phyloP scores from a whole-genome alignment of 2,113 vertebrate species.

The Tor tambroides region DNA sequence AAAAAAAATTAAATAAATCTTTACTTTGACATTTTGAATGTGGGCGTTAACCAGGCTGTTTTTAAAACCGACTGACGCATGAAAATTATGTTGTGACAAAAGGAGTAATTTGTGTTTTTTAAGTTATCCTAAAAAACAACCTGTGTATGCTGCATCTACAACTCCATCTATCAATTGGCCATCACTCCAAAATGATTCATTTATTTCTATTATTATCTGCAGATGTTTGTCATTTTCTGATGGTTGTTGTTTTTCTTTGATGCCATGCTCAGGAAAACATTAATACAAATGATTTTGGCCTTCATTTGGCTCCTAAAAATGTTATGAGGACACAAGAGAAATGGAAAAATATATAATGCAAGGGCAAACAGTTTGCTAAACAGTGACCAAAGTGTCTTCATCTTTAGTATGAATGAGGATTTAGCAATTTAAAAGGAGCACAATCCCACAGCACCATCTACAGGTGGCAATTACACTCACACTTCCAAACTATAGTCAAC shows the following conservation, averaged over 20 bases:
- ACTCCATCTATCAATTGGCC: neutral
- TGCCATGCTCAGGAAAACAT: neutral
- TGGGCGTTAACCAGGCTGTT: neutral
- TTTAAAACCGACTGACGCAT: neutral
- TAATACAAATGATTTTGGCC: neutral
- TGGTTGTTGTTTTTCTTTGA: neutral
- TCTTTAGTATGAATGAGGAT: neutral
- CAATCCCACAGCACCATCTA: constrained; percentile 43
- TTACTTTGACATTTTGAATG: neutral
- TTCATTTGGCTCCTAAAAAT: neutral
- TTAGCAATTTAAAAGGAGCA: neutral
- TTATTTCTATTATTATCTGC: neutral
- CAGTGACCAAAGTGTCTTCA: neutral
- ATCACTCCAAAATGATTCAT: neutral
- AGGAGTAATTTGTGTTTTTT: neutral
- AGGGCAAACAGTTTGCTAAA: neutral
- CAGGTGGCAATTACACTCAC: constrained; percentile 8
- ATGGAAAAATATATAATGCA: neutral
- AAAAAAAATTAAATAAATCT: neutral
- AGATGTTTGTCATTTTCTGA: neutral
- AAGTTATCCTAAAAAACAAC: too few species aligned
- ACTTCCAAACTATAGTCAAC: neutral
- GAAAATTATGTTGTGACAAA: neutral
- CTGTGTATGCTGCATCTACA: neutral
- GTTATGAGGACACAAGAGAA: neutral